Conservation (phyloP, 2,797 vertebrate species). For the Gila robusta region DNA sequence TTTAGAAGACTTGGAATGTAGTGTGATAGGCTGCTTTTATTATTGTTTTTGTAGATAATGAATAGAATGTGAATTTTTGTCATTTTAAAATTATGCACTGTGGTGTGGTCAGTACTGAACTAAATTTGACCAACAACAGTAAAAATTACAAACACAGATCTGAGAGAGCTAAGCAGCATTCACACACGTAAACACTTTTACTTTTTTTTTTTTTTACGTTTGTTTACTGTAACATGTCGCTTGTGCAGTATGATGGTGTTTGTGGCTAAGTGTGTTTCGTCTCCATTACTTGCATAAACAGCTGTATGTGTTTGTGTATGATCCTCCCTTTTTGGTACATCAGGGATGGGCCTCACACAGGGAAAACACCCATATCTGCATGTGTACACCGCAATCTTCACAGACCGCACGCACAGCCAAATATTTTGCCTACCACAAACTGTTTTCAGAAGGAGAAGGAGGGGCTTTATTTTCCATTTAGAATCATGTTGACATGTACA, state of each 20-base stretch:
- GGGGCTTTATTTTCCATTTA: slow-evolving; percentile 57
- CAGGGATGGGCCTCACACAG: slow-evolving; percentile 20
- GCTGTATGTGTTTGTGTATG: slow-evolving; percentile 29
- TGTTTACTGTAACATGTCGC: slow-evolving; percentile 6
- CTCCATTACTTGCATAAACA: slow-evolving; percentile 19
- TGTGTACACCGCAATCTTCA: slow-evolving; percentile 23
- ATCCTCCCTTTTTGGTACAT: slow-evolving; percentile 29
- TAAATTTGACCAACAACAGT: neutral
- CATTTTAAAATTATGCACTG: neutral
- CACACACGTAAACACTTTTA: neutral
- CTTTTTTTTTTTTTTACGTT: neutral
- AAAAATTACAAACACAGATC: slow-evolving; percentile 24
- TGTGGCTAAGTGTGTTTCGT: neutral
- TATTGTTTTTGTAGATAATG: neutral
- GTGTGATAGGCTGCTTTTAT: neutral
- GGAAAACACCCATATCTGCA: slow-evolving; percentile 16
- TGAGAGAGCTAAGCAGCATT: slow-evolving; percentile 23
- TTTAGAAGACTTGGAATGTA: neutral
- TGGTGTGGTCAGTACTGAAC: neutral
- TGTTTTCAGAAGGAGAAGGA: slow-evolving; percentile 61
- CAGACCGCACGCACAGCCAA: slow-evolving; percentile 55
- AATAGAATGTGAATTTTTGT: neutral
- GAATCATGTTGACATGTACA: slow-evolving; percentile 14
- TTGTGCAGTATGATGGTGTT: slow-evolving; percentile 10
- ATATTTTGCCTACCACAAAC: slow-evolving; percentile 69